phyloP scores from a whole-genome alignment of 1,140 invertebrate species.

The Procambarus clarkii region DNA sequence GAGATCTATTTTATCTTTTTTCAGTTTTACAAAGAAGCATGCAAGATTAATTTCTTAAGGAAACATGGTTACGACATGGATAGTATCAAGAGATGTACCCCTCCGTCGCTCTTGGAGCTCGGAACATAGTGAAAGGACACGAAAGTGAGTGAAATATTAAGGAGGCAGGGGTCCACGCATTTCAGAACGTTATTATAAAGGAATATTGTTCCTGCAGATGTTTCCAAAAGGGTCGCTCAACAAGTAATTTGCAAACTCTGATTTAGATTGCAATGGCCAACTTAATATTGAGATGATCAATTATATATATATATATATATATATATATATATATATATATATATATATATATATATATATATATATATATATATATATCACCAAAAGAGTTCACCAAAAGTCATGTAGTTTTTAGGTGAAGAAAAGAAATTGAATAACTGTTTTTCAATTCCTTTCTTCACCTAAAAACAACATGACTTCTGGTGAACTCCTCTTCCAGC shows the following conservation, averaged over 20 bases:
- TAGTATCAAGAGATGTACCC: too few relatives aligned
- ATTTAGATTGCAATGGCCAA: not conserved
- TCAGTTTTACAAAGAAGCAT: too few relatives aligned
- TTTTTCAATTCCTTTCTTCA: too few relatives aligned
- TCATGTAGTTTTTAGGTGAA: too few relatives aligned
- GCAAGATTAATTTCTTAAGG: too few relatives aligned
- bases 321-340: not conserved
- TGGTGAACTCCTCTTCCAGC: too few relatives aligned
- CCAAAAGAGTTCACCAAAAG: too few relatives aligned
- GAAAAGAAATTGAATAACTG: too few relatives aligned
- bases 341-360: not conserved
- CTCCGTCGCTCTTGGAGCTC: not conserved
- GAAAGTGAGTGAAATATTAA: not conserved
- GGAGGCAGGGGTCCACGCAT: not conserved
- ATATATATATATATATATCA: too few relatives aligned
- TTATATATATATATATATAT: not conserved
- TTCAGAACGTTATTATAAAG: conserved; percentile 7
- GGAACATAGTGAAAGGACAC: not conserved
- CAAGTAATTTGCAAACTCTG: not conserved
- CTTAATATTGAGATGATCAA: not conserved
- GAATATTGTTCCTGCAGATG: not conserved
- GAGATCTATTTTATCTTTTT: too few relatives aligned
- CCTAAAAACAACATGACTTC: too few relatives aligned
- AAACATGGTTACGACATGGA: too few relatives aligned
- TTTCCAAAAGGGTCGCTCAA: not conserved